Percentiles rank a stretch among this genome's conserved stretches.
Conservation (phyloP, 2,113 vertebrate species). For the Nanorana parkeri region DNA sequence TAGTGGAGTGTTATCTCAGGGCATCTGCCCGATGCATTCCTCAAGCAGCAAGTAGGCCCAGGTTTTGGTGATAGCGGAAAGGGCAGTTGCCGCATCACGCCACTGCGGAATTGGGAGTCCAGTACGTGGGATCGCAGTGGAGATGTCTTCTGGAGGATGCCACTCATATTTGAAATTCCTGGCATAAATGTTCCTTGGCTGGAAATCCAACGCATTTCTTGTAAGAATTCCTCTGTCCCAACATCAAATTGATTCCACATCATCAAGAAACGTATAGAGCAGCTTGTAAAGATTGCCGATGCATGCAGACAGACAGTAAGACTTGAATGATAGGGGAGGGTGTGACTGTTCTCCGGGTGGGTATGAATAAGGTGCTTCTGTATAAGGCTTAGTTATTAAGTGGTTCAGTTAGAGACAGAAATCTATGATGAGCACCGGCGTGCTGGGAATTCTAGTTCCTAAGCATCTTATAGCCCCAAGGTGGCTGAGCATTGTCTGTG, state of each 20-base stretch:
- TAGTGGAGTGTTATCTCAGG: neutral
- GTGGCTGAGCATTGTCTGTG: no score
- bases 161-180: slow-evolving; percentile 11
- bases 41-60: neutral
- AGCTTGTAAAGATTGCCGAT: neutral
- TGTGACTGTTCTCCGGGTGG: neutral
- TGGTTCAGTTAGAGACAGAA: no score
- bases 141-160: neutral
- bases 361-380: no score
- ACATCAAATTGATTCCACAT: neutral
- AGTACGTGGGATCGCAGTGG: slow-evolving; percentile 24
- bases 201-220: neutral
- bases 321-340: neutral
- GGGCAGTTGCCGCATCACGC: neutral
- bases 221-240: neutral
- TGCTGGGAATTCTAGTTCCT: no score
- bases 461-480: no score
- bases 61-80: neutral
- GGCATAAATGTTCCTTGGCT: neutral
- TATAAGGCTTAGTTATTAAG: no score
- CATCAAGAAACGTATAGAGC: neutral
- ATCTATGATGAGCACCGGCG: no score
- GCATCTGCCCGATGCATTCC: neutral
- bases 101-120: neutral
- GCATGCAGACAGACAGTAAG: neutral